Conservation (phyloP, 1,140 invertebrate genomes). For the Diabrotica undecimpunctata region DNA sequence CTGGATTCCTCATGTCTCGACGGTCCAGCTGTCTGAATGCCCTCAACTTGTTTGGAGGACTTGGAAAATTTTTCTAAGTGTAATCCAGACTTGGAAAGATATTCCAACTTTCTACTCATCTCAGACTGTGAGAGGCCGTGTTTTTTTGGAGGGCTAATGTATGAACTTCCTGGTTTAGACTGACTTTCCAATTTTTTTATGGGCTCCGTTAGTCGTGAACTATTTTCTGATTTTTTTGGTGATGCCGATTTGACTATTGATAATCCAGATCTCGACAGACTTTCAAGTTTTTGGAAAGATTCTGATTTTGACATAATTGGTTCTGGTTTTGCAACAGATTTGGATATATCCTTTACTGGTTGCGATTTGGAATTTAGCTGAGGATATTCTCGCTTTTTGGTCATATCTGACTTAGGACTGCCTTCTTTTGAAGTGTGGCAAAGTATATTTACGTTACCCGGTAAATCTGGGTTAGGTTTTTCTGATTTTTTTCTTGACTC, state of each 20-base stretch:
- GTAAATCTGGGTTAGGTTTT: no score
- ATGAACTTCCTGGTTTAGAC: background rate
- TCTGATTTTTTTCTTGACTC: no score
- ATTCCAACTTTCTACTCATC: background rate
- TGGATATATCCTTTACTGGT: background rate
- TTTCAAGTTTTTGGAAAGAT: background rate
- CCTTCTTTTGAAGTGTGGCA: no score
- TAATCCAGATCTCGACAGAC: background rate
- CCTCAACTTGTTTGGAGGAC: no score
- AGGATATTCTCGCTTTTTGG: no score
- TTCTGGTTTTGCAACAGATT: background rate
- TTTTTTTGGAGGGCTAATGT: background rate
- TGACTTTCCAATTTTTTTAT: background rate
- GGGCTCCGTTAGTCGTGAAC: no score
- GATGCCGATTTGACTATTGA: background rate
- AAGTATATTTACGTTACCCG: no score
- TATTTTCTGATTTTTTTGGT: background rate
- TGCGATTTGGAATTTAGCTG: no score
- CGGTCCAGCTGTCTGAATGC: no score
- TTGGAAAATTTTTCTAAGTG: background rate
- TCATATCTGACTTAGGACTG: no score
- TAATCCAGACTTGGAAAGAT: background rate
- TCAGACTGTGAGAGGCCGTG: background rate
- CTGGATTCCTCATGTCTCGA: no score
- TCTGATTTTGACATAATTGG: background rate